These are phyloP conservation scores for Bolborhynchus lineola DNA, from an alignment of 2,113 vertebrate species.

Conservation along the genomic window DNA sequence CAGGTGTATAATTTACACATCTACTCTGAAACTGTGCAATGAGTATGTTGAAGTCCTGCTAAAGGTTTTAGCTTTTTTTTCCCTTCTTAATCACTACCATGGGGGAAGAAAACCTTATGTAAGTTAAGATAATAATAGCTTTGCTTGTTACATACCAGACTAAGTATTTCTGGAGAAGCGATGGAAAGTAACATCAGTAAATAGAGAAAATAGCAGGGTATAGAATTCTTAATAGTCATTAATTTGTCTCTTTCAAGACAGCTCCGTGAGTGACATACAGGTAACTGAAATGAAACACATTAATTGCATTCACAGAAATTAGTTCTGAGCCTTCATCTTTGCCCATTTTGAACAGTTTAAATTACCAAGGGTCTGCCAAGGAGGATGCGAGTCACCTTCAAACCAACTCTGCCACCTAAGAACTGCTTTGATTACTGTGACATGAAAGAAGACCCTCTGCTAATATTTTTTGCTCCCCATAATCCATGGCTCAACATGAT, in stretches of 20 bases:
- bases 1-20: not conserved
- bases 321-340: not conserved
- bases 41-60: not conserved
- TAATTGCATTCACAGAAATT: not conserved
- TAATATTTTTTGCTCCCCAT: not conserved
- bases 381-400: not conserved
- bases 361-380: not conserved
- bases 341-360: not conserved
- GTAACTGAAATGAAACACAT: not conserved
- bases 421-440: not conserved
- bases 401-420: not conserved
- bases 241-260: slow-evolving; percentile 46
- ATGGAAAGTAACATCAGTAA: slow-evolving; percentile 36
- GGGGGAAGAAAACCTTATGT: slow-evolving; percentile 24
- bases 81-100: not conserved
- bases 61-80: not conserved
- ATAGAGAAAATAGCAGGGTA: slow-evolving; percentile 52
- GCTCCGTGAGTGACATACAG: not conserved
- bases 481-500: not conserved
- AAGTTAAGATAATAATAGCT: slow-evolving; percentile 54
- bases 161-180: slow-evolving; percentile 13
- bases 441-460: not conserved
- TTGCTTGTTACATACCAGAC: slow-evolving; percentile 9
- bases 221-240: slow-evolving; percentile 32
- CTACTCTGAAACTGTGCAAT: not conserved